Conservation (phyloP, 2,113 vertebrate species). For the Cichladusa arquata region DNA sequence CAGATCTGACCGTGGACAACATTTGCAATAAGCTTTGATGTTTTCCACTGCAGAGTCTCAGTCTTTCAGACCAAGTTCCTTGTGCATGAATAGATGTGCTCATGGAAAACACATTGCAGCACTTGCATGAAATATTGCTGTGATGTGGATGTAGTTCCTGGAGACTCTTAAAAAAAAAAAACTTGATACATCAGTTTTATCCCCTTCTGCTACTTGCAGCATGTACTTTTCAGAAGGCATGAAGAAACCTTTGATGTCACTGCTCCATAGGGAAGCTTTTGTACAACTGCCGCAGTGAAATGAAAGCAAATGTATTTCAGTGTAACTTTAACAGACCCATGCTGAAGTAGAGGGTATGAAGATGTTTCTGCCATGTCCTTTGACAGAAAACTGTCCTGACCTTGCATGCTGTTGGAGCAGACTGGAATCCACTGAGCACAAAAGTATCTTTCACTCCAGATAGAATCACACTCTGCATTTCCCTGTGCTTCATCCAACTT, state of each 20-base stretch:
- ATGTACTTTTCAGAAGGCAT: not conserved
- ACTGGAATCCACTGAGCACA: not conserved
- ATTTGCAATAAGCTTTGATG: not conserved
- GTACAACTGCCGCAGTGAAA: not conserved
- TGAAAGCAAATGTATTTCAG: not conserved
- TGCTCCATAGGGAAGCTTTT: not conserved
- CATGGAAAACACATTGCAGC: not conserved
- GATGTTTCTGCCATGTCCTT: not conserved
- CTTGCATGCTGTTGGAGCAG: not conserved
- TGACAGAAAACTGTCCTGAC: conserved; percentile 2
- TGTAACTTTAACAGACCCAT: not conserved
- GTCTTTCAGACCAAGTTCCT: not conserved
- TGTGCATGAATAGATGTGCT: not conserved
- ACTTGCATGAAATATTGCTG: not conserved
- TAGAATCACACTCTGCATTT: not conserved
- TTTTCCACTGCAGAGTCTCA: not conserved
- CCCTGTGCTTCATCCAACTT: not conserved
- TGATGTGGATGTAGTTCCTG: not conserved
- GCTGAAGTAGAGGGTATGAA: not conserved
- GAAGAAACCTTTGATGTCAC: not conserved
- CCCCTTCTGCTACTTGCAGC: not conserved
- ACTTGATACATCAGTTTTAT: not conserved
- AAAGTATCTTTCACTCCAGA: not conserved
- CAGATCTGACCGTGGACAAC: not conserved
- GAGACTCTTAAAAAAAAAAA: not conserved